These are phyloP conservation scores for Metalampra italica DNA, from an alignment of 2,888 invertebrate genomes.

Conservation along the genomic window DNA sequence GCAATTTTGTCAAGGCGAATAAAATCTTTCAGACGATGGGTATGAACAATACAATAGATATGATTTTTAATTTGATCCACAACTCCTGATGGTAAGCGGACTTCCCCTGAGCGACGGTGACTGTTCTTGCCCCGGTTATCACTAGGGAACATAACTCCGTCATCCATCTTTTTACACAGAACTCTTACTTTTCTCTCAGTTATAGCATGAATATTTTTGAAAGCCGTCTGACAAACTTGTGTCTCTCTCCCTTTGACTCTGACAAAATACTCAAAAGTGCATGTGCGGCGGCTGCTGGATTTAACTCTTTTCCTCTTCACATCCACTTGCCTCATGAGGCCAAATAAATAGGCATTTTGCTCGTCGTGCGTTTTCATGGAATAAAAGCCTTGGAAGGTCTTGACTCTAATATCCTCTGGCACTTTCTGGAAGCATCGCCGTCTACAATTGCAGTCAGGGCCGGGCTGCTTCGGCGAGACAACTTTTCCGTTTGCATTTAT, in stretches of 20 bases:
- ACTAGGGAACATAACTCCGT: slow-evolving; percentile 77
- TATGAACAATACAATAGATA: slow-evolving; percentile 74
- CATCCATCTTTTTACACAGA: slow-evolving; percentile 78
- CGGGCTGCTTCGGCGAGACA: slow-evolving; percentile 75
- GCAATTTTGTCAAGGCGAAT: slow-evolving; percentile 75
- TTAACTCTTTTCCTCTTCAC: slow-evolving; percentile 77
- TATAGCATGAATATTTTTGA: slow-evolving; percentile 78
- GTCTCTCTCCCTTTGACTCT: slow-evolving; percentile 76
- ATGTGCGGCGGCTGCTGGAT: slow-evolving; percentile 72
- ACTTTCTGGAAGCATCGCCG: slow-evolving; percentile 73
- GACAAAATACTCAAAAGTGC: slow-evolving; percentile 78
- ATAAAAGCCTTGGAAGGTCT: slow-evolving; percentile 77
- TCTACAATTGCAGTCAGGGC: slow-evolving; percentile 74
- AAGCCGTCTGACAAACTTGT: slow-evolving; percentile 78
- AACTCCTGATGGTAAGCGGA: slow-evolving; percentile 66
- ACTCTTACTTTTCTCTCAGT: slow-evolving; percentile 78
- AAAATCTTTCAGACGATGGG: slow-evolving; percentile 72
- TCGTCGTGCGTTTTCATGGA: slow-evolving; percentile 78
- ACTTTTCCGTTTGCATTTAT: slow-evolving; percentile 77
- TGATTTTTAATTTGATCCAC: slow-evolving; percentile 76
- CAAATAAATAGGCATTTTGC: slow-evolving; percentile 79
- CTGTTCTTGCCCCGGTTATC: slow-evolving; percentile 77
- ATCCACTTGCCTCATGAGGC: slow-evolving; percentile 77
- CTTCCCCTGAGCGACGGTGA: slow-evolving; percentile 70
- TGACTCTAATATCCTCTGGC: slow-evolving; percentile 66